Base-by-base conservation (phyloP, 92 coral and sea anemone genomes). In the Paragorgia papillata region DNA sequence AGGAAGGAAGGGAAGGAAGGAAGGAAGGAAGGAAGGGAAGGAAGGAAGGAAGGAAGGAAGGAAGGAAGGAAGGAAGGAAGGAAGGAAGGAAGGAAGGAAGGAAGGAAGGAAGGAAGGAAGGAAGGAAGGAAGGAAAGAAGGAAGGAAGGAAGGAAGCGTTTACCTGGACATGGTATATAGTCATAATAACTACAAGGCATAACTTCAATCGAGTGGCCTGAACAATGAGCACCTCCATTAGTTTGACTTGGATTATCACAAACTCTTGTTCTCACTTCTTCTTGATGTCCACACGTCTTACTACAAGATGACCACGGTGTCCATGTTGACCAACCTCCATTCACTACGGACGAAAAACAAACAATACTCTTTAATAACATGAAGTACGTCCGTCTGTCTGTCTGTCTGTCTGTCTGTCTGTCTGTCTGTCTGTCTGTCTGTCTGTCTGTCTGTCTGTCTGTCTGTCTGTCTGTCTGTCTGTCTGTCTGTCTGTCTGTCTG, bases 241-340 rank as follows among this genome's bases (percentile, higher is more conserved):
- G 58, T 44, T 53, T 44, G 75, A 7, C 22, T 30, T 10, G 75
- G 75, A 49, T 68, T 68, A 49, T 68, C 60, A 68, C 75, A 68
- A 68, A 68, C 59, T 68, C 75, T 68, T 15, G 75, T 68, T 20
- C 75, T 68, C 21, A 49, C 75, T 68, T 68, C 75, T 28, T 44
- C 75, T 29, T 68, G 75, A 18, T 68, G 75, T 1, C 75, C 64
- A 48, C 85, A 80, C 1, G 85, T 69, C 20, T 43, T 56, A 51
- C 53, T 70, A 39, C 85, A 80, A n/a, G 50, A 25, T 14, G 54
- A 69, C 79, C 79, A 80, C 10, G 30, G 37, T 28, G 62, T 43
- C 85, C 85, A 80, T n/a, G 53, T 59, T 18, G 79, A 57, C 30
- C 65, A 80, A 14, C 79, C 85, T 0, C 85, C 85, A 14, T 69